Percentiles rank a stretch among this genome's conserved stretches.
phyloP scores from a whole-genome alignment of 2,113 vertebrate species.

The Myocastor coypus region DNA sequence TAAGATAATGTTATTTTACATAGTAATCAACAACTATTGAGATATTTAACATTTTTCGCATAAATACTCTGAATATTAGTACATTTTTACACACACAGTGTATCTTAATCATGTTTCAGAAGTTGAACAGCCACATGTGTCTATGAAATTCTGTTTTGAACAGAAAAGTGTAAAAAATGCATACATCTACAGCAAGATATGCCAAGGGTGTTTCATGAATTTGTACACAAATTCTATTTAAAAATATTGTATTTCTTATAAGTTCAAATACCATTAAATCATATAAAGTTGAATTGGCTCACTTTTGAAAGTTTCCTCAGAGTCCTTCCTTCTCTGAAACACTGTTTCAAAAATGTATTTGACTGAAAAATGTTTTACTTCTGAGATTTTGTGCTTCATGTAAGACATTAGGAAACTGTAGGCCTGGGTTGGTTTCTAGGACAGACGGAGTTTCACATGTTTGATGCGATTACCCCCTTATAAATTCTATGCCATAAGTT shows the following conservation, averaged over 20 bases:
- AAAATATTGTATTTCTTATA: neutral
- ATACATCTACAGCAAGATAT: neutral
- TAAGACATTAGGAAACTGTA: neutral
- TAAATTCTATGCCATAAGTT: neutral
- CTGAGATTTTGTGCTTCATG: neutral
- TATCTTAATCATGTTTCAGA: neutral
- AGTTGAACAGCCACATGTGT: neutral
- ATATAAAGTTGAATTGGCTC: neutral
- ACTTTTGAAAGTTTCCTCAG: neutral
- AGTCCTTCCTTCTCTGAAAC: neutral
- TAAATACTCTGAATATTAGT: neutral
- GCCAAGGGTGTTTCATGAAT: neutral
- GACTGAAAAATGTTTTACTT: neutral
- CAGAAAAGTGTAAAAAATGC: neutral
- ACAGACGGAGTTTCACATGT: neutral
- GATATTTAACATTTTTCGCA: neutral
- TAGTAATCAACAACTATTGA: neutral
- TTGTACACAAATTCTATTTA: neutral
- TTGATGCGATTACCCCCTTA: neutral
- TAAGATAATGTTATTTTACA: neutral
- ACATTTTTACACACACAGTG: neutral
- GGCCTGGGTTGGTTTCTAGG: neutral
- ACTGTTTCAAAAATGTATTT: neutral
- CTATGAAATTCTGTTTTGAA: neutral
- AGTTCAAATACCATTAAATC: neutral